Evolutionary conservation across 1,140 invertebrate species (phyloP).

Genomic region (Drosophila willistoni): DNA sequence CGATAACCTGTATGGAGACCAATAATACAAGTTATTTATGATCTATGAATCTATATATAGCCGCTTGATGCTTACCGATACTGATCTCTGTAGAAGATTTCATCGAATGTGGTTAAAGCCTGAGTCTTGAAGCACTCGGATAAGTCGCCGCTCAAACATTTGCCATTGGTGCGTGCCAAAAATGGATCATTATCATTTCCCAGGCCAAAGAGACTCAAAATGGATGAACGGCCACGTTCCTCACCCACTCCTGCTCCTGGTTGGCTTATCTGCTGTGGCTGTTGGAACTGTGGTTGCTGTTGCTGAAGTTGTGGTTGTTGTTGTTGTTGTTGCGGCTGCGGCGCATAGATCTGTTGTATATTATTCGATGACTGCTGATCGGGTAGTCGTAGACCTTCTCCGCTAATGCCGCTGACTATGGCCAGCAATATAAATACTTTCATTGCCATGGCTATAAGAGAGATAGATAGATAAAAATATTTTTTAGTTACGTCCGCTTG

Average conservation of each 20-base stretch:
- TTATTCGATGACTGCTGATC: constrained; percentile 84
- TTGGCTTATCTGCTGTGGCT: constrained; percentile 38
- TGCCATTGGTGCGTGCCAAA: constrained; percentile 87
- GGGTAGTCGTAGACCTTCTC: constrained; percentile 85
- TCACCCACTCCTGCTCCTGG: constrained; percentile 53
- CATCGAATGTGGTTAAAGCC: constrained; percentile 88
- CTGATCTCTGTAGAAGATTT: constrained; percentile 88
- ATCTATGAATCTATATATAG: background rate
- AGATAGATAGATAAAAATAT: constrained; percentile 30
- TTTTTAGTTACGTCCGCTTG: constrained; percentile 38
- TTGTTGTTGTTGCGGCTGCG: constrained; percentile 62
- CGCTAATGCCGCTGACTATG: constrained; percentile 50
- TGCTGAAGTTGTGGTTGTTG: constrained; percentile 76
- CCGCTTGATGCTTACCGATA: constrained; percentile 83
- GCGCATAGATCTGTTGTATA: constrained; percentile 70
- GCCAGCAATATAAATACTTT: constrained; percentile 52
- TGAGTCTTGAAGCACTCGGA: constrained; percentile 92
- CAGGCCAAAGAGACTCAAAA: constrained; percentile 90
- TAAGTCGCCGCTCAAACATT: constrained; percentile 89
- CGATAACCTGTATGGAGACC: constrained; percentile 84
- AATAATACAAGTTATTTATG: background rate
- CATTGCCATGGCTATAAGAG: constrained; percentile 68
- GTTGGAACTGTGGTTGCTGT: constrained; percentile 44
- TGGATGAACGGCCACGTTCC: constrained; percentile 81
- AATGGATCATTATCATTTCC: constrained; percentile 90